Evolutionary conservation across 2,888 invertebrate species (phyloP).

Genomic region (Diarsia rubi): DNA sequence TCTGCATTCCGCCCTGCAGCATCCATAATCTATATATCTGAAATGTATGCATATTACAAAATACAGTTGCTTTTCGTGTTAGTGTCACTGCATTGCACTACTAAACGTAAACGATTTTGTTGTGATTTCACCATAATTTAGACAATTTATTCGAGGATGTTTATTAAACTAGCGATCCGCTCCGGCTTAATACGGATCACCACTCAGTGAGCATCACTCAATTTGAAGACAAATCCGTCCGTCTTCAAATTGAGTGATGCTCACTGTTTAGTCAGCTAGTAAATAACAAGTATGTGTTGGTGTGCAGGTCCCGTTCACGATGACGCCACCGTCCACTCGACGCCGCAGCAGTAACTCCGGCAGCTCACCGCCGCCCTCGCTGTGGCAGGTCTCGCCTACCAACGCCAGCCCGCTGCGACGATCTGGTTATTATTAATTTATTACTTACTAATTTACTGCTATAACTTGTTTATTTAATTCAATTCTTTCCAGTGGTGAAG

Average conservation of each 20-base stretch:
- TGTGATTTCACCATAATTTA: too few species aligned
- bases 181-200: too few species aligned
- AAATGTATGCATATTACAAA: too few species aligned
- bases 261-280: not conserved
- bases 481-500: not conserved
- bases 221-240: too few species aligned
- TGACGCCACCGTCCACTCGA: slow-evolving; percentile 95
- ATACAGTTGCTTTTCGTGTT: not conserved
- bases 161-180: not conserved
- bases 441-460: not conserved
- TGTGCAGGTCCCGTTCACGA: slow-evolving; percentile 94
- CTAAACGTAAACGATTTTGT: too few species aligned
- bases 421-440: slow-evolving; percentile 86
- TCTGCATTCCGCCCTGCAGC: not conserved
- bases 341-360: slow-evolving; percentile 93
- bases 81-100: too few species aligned
- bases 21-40: not conserved
- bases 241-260: not conserved
- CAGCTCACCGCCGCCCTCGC: slow-evolving; percentile 93
- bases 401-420: slow-evolving; percentile 93
- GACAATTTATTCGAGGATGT: too few species aligned
- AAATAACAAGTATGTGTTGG: slow-evolving; percentile 65
- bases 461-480: not conserved
- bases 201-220: too few species aligned
- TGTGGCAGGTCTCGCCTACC: slow-evolving; percentile 96